Percentiles rank a stretch among this genome's conserved stretches.
Conservation (phyloP, 2,113 vertebrate genomes). For the Falcunculus frontatus region DNA sequence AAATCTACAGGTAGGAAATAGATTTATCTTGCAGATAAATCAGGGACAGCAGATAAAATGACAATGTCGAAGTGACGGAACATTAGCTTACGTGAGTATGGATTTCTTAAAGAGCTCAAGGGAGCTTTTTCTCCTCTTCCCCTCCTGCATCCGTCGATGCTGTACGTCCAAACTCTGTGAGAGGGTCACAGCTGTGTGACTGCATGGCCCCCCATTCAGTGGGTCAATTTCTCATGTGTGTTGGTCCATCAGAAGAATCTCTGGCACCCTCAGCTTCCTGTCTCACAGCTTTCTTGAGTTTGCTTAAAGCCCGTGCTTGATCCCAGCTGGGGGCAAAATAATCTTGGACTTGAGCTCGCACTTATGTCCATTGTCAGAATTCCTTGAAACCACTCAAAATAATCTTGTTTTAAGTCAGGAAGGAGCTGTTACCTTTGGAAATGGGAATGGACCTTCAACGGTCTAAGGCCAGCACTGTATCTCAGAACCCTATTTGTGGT, state of each 20-base stretch:
- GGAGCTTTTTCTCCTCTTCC: neutral
- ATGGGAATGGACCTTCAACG: neutral
- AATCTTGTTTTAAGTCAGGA: neutral
- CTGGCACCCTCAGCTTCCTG: neutral
- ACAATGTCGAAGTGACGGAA: neutral
- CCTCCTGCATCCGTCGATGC: fast-evolving
- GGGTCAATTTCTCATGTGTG: neutral
- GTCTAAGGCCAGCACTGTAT: neutral
- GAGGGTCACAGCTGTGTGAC: neutral
- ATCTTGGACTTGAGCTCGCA: neutral
- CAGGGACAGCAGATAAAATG: neutral
- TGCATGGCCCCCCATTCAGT: neutral
- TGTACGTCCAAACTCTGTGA: neutral
- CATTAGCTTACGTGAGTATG: neutral
- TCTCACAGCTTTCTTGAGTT: neutral
- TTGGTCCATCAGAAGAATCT: neutral
- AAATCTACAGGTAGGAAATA: neutral
- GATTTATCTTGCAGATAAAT: neutral
- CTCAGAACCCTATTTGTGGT: neutral
- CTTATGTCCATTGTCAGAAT: neutral
- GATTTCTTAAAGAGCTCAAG: neutral
- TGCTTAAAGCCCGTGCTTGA: neutral
- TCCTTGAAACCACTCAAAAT: neutral
- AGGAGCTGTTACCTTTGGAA: neutral
- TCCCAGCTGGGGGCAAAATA: neutral